Conservation (phyloP, 2,888 invertebrate species). For the Lampropteryx suffumata region DNA sequence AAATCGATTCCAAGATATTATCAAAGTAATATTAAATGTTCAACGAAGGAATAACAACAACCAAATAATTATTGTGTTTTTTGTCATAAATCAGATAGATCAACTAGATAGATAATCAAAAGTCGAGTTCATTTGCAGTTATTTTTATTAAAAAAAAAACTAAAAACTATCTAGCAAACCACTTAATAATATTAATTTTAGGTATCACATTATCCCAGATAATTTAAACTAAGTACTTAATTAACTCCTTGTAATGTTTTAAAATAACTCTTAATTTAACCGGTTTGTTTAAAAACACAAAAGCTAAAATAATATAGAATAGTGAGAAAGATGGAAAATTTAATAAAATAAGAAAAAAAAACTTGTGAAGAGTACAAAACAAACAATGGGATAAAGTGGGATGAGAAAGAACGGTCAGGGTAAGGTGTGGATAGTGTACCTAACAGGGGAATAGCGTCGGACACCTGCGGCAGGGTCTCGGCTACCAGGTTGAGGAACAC, state of each 20-base stretch:
- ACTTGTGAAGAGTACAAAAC: conserved; percentile 52
- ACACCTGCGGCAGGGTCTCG: conserved; percentile 99
- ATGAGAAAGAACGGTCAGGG: conserved; percentile 59
- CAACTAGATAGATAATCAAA: conserved; percentile 3
- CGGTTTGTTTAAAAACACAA: conserved; percentile 43
- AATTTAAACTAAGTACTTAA: conserved; percentile 54
- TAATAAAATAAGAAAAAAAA: conserved; percentile 46
- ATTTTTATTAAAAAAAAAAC: neutral
- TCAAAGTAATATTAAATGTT: conserved; percentile 32
- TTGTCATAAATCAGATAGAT: neutral
- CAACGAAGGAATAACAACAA: conserved; percentile 14
- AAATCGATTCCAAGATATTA: conserved; percentile 76
- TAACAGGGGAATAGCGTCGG: conserved; percentile 99
- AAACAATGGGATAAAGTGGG: conserved; percentile 56
- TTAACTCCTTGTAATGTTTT: conserved; percentile 82
- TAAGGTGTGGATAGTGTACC: conserved; percentile 88
- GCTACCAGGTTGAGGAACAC: conserved; percentile 99
- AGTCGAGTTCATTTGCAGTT: neutral
- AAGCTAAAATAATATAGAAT: conserved; percentile 46
- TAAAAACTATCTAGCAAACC: conserved; percentile 32
- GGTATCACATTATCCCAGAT: conserved; percentile 36
- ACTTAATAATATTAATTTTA: conserved; percentile 44
- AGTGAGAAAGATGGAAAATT: conserved; percentile 52
- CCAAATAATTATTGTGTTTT: neutral
- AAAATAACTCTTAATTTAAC: conserved; percentile 68